Evolutionary conservation across 2,113 vertebrate species (phyloP), one percentile per base, ranked within the genome.

Genomic region (Chlamydotis undulata): DNA sequence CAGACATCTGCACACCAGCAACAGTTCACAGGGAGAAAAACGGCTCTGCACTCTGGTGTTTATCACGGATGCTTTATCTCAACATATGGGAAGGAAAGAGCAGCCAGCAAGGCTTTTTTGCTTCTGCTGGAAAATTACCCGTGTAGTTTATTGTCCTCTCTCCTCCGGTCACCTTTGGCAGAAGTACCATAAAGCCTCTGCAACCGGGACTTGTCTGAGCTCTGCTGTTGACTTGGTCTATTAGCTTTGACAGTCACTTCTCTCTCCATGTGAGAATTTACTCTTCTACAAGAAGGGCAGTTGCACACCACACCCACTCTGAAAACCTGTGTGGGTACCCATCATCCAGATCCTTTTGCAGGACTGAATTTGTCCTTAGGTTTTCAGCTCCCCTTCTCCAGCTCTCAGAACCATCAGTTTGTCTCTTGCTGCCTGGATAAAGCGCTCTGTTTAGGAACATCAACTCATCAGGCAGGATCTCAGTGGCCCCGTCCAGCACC

Each of bases 121-220:
- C 91, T 91, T 92, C 89, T 83, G 67, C 65, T 92, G 83, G 94
- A 94, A 94, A 95, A 93, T 90, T 89, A 91, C 87, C 28, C 1
- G 0, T 0, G 0, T 43, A 69, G 81, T 91, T 96, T 94, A 94
- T 89, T 77, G 83, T 89, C 69, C 77, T 87, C 63, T 82, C 77
- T 87, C 86, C 2, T 29, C 67, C 4, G 1, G 81, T 87, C 91
- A 94, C 81, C 78, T 69, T 16, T 80, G 89, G 94, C 91, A 94
- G 64, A 70, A 83, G 65, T 60, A 43, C 70, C 80, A 49, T 41
- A 86, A 94, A 93, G 79, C 37, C 77, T 89, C 65, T 65, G 77
- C 57, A 92, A 29, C 17, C 8, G 16, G 45, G 60, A 52, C 71
- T 73, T 14, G 1, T 63, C 84, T 50, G 73, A 89, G 95, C 57